Conservation (phyloP, 2,888 invertebrate species). For the Drosophila paramelanica region DNA sequence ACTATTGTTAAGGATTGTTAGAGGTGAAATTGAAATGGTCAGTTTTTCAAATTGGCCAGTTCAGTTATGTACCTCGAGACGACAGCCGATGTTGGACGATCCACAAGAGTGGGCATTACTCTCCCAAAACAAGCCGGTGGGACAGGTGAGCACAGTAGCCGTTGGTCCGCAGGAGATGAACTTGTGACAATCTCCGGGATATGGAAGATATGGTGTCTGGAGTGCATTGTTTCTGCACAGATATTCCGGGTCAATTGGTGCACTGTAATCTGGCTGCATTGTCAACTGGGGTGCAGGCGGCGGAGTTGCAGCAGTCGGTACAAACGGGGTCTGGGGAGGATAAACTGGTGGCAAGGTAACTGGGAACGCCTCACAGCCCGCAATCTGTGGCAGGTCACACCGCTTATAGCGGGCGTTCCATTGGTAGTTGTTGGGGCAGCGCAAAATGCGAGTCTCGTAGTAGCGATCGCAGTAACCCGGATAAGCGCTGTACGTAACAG, state of each 20-base stretch:
- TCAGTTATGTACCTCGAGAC: too few relatives aligned
- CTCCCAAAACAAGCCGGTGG: slow-evolving; percentile 69
- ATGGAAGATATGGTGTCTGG: slow-evolving; percentile 49
- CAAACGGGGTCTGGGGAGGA: background rate
- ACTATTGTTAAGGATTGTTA: too few relatives aligned
- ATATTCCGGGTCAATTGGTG: slow-evolving; percentile 23
- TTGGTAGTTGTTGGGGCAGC: slow-evolving; percentile 64
- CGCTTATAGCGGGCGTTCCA: slow-evolving; percentile 64
- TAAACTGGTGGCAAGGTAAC: background rate
- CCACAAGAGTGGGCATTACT: slow-evolving; percentile 52
- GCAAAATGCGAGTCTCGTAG: slow-evolving; percentile 60
- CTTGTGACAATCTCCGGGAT: slow-evolving; percentile 78
- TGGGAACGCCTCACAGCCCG: slow-evolving; percentile 46
- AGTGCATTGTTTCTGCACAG: slow-evolving; percentile 25
- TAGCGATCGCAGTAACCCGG: slow-evolving; percentile 75
- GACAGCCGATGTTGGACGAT: slow-evolving; percentile 26
- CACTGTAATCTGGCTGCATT: background rate
- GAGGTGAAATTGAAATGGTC: background rate
- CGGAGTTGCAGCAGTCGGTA: slow-evolving; percentile 47
- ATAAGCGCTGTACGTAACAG: slow-evolving; percentile 55
- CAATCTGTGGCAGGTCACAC: slow-evolving; percentile 70
- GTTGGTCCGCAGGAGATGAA: slow-evolving; percentile 77
- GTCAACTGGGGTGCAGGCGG: slow-evolving; percentile 16
- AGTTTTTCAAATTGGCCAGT: background rate
- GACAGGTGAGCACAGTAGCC: slow-evolving; percentile 62